phyloP scores from a whole-genome alignment of 2,888 invertebrate genomes.

The Epiblema foenella region DNA sequence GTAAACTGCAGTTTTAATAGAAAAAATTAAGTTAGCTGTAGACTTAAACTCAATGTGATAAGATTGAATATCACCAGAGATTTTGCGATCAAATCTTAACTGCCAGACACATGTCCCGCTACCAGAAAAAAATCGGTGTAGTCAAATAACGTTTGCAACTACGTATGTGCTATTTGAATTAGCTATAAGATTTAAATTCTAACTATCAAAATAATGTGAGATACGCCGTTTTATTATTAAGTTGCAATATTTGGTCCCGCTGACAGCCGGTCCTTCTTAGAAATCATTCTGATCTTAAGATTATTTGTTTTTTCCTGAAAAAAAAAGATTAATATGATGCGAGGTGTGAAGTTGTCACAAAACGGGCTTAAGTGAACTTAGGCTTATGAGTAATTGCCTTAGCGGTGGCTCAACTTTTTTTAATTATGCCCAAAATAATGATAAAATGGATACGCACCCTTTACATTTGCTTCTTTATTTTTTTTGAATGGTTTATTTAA shows the following conservation, averaged over 20 bases:
- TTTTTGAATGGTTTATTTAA: neutral
- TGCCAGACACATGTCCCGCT: constrained; percentile 47
- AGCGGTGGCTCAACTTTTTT: neutral
- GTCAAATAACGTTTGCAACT: neutral
- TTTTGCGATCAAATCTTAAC: constrained; percentile 50
- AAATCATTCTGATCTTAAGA: constrained; percentile 59
- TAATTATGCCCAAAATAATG: constrained; percentile 2
- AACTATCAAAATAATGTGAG: constrained; percentile 27
- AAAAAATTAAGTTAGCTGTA: constrained; percentile 8
- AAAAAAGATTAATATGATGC: constrained; percentile 68
- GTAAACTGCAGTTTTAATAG: constrained; percentile 46
- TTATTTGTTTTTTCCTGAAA: constrained; percentile 64
- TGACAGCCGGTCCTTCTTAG: constrained; percentile 64
- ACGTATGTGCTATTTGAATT: neutral
- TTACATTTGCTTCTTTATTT: constrained; percentile 17
- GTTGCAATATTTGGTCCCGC: constrained; percentile 38
- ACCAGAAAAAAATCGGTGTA: neutral
- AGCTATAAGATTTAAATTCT: neutral
- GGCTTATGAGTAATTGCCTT: constrained; percentile 48
- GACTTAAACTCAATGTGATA: constrained; percentile 45
- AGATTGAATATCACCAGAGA: constrained; percentile 31
- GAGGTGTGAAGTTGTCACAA: constrained; percentile 70
- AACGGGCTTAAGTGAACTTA: constrained; percentile 51
- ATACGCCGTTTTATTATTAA: constrained; percentile 29
- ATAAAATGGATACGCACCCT: neutral